A percentile compares a stretch with the other conserved stretches of the same genome.
These are phyloP conservation scores for Tapirus indicus DNA, from an alignment of 2,797 vertebrate genomes.

Conservation along the genomic window DNA sequence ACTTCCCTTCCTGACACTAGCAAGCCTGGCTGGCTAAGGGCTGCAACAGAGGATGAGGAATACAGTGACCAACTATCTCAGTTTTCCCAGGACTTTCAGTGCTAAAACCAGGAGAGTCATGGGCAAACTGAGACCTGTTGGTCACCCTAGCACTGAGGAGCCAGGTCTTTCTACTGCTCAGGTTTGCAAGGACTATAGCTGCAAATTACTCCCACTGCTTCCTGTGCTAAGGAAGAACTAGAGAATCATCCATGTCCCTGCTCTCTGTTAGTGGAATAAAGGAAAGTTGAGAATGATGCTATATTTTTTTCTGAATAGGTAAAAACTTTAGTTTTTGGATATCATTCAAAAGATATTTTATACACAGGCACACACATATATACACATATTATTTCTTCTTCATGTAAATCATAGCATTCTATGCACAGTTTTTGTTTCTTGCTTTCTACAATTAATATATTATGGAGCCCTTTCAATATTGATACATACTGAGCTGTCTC, in stretches of 20 bases:
- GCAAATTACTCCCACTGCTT: constrained; percentile 34
- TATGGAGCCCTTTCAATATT: background rate
- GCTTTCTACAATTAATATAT: constrained; percentile 18
- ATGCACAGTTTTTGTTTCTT: constrained; percentile 13
- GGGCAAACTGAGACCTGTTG: background rate
- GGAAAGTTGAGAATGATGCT: background rate
- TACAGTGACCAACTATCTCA: background rate
- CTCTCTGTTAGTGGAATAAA: constrained; percentile 16
- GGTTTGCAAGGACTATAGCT: background rate
- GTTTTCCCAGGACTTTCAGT: constrained; percentile 20
- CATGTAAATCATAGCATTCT: background rate
- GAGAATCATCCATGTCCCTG: background rate
- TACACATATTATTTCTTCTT: constrained; percentile 11
- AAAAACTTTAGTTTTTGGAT: constrained; percentile 25
- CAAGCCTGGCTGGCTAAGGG: background rate
- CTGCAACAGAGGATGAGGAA: background rate
- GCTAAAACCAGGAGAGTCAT: constrained; percentile 14
- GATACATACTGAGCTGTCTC: background rate
- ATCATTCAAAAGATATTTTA: constrained; percentile 40
- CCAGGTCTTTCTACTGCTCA: background rate
- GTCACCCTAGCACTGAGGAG: background rate
- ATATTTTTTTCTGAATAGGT: background rate
- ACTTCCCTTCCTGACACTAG: background rate
- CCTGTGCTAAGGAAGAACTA: constrained; percentile 55
- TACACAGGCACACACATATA: background rate